phyloP scores from a whole-genome alignment of 2,888 invertebrate genomes.

The Tuberolachnus salignus region DNA sequence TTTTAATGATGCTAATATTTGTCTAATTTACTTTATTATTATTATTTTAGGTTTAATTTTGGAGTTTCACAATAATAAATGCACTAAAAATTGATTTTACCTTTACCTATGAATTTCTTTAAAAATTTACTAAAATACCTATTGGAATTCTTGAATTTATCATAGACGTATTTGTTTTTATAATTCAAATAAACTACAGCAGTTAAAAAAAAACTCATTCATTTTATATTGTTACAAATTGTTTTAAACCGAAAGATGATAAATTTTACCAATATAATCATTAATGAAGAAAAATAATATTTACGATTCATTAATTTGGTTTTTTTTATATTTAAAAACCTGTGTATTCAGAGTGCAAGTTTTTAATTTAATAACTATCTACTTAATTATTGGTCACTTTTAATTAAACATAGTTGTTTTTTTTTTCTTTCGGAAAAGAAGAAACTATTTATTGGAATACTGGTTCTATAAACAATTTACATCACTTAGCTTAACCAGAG shows the following conservation, averaged over 20 bases:
- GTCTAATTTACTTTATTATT: conserved; percentile 8
- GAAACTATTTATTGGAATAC: neutral
- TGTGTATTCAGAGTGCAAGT: neutral
- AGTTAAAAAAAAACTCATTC: no score
- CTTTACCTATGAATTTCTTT: no score
- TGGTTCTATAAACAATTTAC: neutral
- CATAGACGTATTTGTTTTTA: no score
- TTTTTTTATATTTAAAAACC: no score
- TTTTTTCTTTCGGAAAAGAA: neutral
- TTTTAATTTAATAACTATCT: neutral
- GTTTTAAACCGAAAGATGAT: neutral
- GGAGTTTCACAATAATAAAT: no score
- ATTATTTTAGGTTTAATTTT: neutral
- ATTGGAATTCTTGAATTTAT: no score
- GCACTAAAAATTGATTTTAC: no score
- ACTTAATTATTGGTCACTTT: neutral
- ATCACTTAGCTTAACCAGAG: neutral
- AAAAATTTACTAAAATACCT: no score
- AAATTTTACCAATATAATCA: neutral
- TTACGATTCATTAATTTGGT: no score
- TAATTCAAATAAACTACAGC: no score
- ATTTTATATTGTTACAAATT: no score
- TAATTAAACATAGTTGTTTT: conserved; percentile 3
- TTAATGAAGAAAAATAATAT: no score
- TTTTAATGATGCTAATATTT: neutral